A percentile compares a stretch with the other conserved stretches of the same genome.
These are phyloP conservation scores for Calliscelio sp. DNA, from an alignment of 2,888 invertebrate genomes.

Conservation along the genomic window DNA sequence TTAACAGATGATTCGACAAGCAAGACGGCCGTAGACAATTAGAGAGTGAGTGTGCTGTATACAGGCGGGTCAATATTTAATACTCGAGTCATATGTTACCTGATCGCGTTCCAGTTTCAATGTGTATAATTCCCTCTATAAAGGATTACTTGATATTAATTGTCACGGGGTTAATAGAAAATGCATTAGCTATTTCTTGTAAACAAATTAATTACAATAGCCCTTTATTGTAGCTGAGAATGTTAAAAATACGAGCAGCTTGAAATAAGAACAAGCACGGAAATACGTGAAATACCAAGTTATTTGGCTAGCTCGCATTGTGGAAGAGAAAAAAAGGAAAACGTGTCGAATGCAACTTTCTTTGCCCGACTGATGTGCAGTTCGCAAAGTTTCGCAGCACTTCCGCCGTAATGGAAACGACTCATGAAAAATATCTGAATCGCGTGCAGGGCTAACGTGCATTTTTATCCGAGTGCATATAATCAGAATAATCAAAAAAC, in stretches of 20 bases:
- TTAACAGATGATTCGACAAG: slow-evolving; percentile 33
- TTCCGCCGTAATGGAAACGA: slow-evolving; percentile 70
- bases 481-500: slow-evolving; percentile 30
- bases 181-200: not conserved
- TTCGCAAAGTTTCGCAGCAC: slow-evolving; percentile 72
- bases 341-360: slow-evolving; percentile 63
- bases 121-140: slow-evolving; percentile 14
- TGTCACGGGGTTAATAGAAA: not conserved
- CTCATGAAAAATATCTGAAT: slow-evolving; percentile 76
- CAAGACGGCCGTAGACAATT: slow-evolving; percentile 24
- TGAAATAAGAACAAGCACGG: slow-evolving; percentile 9
- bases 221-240: not conserved
- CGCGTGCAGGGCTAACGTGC: slow-evolving; percentile 60
- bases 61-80: slow-evolving; percentile 32
- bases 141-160: slow-evolving; percentile 16
- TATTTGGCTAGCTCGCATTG: slow-evolving; percentile 38
- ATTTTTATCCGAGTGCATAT: slow-evolving; percentile 54
- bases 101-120: not conserved
- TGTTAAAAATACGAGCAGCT: not conserved
- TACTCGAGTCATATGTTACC: slow-evolving; percentile 6
- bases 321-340: slow-evolving; percentile 22
- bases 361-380: slow-evolving; percentile 67
- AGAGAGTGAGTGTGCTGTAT: slow-evolving; percentile 6
- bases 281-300: slow-evolving; percentile 29
- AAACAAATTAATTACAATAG: slow-evolving; percentile 20